Conservation (phyloP, 1,140 invertebrate genomes). For the Monomorium pharaonis region DNA sequence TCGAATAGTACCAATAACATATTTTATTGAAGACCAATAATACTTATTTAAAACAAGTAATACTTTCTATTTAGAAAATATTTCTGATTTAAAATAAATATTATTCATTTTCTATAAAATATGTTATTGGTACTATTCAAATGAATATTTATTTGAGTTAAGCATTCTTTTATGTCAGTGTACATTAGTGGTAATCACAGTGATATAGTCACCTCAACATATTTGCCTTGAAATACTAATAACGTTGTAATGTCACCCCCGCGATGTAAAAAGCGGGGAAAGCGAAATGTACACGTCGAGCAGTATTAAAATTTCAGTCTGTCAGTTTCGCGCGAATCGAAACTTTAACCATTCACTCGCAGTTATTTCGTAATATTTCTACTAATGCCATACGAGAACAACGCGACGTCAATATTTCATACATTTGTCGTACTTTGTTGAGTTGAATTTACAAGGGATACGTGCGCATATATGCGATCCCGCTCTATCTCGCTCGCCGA, state of each 20-base stretch:
- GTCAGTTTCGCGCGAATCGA: neutral
- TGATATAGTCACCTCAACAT: too few relatives aligned
- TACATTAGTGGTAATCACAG: too few relatives aligned
- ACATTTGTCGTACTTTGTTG: neutral
- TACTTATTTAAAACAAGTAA: too few relatives aligned
- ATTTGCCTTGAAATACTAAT: neutral
- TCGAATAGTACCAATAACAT: too few relatives aligned
- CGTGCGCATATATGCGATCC: conserved; percentile 1
- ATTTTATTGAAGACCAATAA: too few relatives aligned
- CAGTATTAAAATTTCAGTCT: conserved; percentile 26
- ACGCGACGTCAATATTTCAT: conserved; percentile 14
- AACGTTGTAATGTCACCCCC: neutral
- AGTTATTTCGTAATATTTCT: neutral
- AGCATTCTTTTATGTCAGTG: too few relatives aligned
- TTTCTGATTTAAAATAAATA: too few relatives aligned
- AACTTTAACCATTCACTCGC: neutral
- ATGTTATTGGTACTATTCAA: too few relatives aligned
- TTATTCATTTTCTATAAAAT: too few relatives aligned
- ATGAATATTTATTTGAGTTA: too few relatives aligned
- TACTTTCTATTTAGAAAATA: too few relatives aligned
- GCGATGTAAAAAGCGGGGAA: neutral
- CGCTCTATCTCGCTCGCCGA: neutral
- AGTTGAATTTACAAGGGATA: conserved; percentile 38
- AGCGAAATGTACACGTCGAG: neutral
- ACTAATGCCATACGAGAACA: conserved; percentile 26